A percentile compares a stretch with the other conserved stretches of the same genome.
phyloP scores from a whole-genome alignment of 2,797 vertebrate species.

The Mionectes olivaceus region DNA sequence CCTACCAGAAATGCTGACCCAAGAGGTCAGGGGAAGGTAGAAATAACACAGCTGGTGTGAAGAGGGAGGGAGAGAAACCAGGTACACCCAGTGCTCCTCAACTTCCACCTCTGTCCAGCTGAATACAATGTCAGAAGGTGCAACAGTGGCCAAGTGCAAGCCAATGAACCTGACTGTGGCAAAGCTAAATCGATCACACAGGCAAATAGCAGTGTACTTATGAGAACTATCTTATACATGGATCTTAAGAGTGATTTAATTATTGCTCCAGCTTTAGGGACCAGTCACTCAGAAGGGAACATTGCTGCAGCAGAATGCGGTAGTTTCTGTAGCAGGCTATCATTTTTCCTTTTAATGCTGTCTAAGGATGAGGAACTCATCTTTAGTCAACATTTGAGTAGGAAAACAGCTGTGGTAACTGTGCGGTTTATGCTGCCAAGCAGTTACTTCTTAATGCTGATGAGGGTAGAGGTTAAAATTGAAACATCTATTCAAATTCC shows the following conservation, averaged over 20 bases:
- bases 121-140: neutral
- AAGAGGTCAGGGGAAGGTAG: neutral
- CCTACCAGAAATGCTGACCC: neutral
- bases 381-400: neutral
- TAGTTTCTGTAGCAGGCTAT: neutral
- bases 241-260: neutral
- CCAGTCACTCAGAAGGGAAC: neutral
- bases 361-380: neutral
- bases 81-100: neutral
- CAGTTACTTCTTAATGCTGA: neutral
- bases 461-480: neutral
- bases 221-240: neutral
- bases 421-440: constrained; percentile 14
- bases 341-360: neutral
- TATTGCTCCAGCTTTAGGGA: neutral
- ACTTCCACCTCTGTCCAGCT: neutral
- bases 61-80: neutral
- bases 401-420: constrained; percentile 3
- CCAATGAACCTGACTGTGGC: neutral
- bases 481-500: neutral
- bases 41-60: neutral
- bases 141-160: neutral
- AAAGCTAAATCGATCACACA: neutral
- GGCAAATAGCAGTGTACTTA: neutral
- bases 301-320: neutral